Conservation (phyloP, 2,113 vertebrate genomes). For the Syrrhaptes paradoxus region DNA sequence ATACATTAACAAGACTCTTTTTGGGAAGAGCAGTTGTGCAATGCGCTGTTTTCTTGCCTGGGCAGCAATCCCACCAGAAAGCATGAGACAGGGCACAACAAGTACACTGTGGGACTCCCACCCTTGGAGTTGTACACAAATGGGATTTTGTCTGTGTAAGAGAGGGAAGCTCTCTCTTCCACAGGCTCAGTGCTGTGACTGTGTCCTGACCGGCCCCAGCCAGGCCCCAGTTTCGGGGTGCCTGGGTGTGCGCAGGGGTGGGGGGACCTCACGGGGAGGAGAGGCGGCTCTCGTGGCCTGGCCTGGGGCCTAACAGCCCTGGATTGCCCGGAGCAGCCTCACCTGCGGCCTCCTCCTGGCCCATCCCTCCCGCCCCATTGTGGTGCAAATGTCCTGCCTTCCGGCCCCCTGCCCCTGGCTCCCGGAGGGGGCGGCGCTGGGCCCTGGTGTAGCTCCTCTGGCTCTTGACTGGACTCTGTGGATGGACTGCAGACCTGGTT, state of each 20-base stretch:
- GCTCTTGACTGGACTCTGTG: background rate
- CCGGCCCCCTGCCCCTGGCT: background rate
- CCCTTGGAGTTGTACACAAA: background rate
- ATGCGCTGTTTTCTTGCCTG: background rate
- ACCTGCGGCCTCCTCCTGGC: background rate
- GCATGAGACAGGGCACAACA: background rate
- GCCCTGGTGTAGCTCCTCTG: background rate
- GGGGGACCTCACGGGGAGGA: fast-evolving
- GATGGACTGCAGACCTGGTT: no score
- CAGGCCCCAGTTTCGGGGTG: fast-evolving
- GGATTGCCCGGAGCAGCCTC: background rate
- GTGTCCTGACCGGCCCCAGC: background rate
- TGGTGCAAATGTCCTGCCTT: no score
- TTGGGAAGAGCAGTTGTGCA: background rate
- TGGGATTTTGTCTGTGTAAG: background rate
- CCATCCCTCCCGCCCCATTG: no score
- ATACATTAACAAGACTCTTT: background rate
- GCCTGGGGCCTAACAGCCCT: background rate
- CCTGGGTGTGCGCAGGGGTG: fast-evolving
- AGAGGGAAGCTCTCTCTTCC: background rate
- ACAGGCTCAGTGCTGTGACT: background rate
- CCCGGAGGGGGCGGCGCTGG: fast-evolving
- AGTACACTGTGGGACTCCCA: background rate
- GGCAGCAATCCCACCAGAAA: background rate
- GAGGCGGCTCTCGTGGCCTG: background rate